Evolutionary conservation across 2,888 invertebrate species (phyloP), one percentile per base, ranked within the genome.

Genomic region (Melolontha melolontha): DNA sequence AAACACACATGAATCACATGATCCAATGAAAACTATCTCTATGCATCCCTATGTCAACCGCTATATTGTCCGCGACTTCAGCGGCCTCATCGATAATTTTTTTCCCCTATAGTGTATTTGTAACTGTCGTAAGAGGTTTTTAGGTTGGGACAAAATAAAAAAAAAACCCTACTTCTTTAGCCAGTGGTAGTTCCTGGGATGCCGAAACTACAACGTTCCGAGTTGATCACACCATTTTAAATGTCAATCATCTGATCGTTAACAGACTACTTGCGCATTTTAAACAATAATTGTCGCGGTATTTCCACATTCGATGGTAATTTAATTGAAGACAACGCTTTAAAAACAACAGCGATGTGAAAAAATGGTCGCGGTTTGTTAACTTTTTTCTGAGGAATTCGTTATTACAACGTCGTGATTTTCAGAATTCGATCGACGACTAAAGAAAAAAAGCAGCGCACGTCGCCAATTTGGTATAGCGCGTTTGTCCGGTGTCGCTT

Each of bases 241-340:
- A 54, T 54, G 54, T 40, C 54, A 54, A 54, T 40, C 41, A 40
- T 54, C 17, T 54, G 16, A 12, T 14, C 29, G 54, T 39, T n/a
- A 12, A 54, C 29, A 40, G 17, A 54, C 16, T 7, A 2, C 17
- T 54, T 14, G 40, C 40, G 54, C 40, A 54, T 40, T 54, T 51
- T 40, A 40, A 40, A 39, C 40, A 54, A 54, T n/a, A n/a, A n/a
- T 54, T 54, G 40, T 40, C 17, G 17, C 17, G 54, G 54, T 41
- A 54, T 40, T 54, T 54, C 22, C 41, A 54, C 40, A 40, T 40
- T 16, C 11, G 54, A 40, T 14, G 54, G 40, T 29, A 54, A 54
- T 54, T 54, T 54, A 40, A 54, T 14, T 40, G 40, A 40, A 40
- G 17, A 17, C 11, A 54, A 54, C 29, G 40, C 22, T 22, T 22